A percentile compares a stretch with the other conserved stretches of the same genome.
phyloP scores from a whole-genome alignment of 2,797 vertebrate genomes.

The Prionace glauca region DNA sequence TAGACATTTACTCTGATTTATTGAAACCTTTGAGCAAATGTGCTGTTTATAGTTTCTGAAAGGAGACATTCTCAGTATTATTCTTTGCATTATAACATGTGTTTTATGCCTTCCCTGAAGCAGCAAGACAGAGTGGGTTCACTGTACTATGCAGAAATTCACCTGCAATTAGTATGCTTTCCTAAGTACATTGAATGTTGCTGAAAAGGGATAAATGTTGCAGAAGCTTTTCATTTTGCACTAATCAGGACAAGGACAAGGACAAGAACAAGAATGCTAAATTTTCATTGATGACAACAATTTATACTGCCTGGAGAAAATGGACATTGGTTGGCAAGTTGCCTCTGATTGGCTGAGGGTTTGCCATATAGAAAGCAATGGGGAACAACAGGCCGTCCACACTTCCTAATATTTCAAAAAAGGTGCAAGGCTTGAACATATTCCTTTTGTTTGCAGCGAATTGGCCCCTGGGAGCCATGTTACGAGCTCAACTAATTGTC shows the following conservation, averaged over 20 bases:
- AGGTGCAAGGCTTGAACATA: not conserved
- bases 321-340: not conserved
- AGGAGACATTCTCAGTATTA: not conserved
- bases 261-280: not conserved
- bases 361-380: not conserved
- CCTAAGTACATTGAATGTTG: not conserved
- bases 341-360: not conserved
- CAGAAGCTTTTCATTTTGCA: not conserved
- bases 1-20: not conserved
- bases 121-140: not conserved
- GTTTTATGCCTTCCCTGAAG: not conserved
- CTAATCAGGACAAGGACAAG: not conserved
- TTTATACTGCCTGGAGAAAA: not conserved
- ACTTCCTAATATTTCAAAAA: not conserved
- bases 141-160: not conserved
- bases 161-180: not conserved
- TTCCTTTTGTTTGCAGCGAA: not conserved
- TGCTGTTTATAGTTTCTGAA: not conserved
- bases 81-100: not conserved
- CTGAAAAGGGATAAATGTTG: not conserved
- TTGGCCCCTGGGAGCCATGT: not conserved
- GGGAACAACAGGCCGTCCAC: too few relatives aligned
- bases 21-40: not conserved
- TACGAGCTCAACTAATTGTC: not conserved
- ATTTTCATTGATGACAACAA: not conserved